Evolutionary conservation across 2,888 invertebrate species (phyloP).

Genomic region (Andrena praecox): DNA sequence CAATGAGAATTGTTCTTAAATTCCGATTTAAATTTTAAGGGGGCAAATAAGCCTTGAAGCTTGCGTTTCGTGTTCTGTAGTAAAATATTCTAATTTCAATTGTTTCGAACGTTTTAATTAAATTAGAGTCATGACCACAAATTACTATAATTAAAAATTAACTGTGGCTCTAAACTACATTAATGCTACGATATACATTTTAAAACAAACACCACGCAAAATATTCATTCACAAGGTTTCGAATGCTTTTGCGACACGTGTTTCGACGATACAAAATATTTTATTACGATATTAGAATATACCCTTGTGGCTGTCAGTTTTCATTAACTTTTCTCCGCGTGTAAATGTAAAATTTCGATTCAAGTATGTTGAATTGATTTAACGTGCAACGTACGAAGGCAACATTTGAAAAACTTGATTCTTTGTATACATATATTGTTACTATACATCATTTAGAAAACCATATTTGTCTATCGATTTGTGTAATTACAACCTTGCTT

Average conservation of each 20-base stretch:
- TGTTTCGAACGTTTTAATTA: slow-evolving; percentile 8
- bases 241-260: slow-evolving; percentile 10
- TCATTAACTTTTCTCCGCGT: slow-evolving; percentile 18
- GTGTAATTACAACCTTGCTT: slow-evolving; percentile 38
- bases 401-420: slow-evolving; percentile 34
- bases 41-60: slow-evolving; percentile 53
- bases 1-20: slow-evolving; percentile 23
- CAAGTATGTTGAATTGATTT: slow-evolving; percentile 20
- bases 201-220: background rate
- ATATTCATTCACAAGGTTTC: slow-evolving; percentile 28
- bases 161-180: background rate
- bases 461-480: slow-evolving; percentile 33
- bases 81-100: slow-evolving; percentile 9
- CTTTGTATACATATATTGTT: slow-evolving; percentile 12
- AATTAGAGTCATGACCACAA: background rate
- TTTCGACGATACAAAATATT: slow-evolving; percentile 33
- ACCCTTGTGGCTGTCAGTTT: slow-evolving; percentile 11
- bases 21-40: slow-evolving; percentile 50
- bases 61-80: background rate
- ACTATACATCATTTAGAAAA: slow-evolving; percentile 39
- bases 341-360: slow-evolving; percentile 20
- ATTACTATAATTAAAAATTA: slow-evolving; percentile 1
- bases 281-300: slow-evolving; percentile 39
- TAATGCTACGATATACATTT: background rate
- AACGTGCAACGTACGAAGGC: slow-evolving; percentile 28